Base-by-base conservation (phyloP, 2,797 vertebrate species). In the Siniperca obscura region DNA sequence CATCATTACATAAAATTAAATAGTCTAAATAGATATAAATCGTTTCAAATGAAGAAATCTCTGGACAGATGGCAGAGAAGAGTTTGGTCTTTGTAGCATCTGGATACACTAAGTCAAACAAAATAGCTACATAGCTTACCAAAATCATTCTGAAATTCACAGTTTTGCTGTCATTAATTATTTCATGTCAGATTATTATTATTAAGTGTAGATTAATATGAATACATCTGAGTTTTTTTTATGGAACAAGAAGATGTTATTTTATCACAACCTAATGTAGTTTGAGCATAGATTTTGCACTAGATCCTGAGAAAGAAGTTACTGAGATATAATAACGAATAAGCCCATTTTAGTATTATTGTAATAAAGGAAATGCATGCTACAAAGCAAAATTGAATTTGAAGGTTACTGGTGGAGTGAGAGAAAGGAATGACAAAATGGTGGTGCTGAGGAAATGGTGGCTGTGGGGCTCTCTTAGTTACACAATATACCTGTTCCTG, bases 381-480 rank as follows among this genome's bases (percentile, higher is more conserved):
- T 40, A 25, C 0, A 36, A 56, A 21, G 12, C 3, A 27, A 40
- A 25, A 14, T 4, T 5, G 3, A 2, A 17, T 59, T 8, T 70
- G 22, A 57, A 16, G 4, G 5, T 22, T 5, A 48, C 2, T 53
- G 7, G 7, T 17, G 42, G 22, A 64, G 10, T 36, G 25, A n/a
- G 38, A 67, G 21, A 55, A 2, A 22, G 40, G 1, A 72, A 5
- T 0, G 11, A n/a, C 74, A 80, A 88, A 68, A 84, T 80, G 78
- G 72, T 73, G 53, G 53, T 5, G 1, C 42, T 65, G 7, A 84
- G 53, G 38, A 86, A 86, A 77, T 78, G 53, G 55, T 36, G 36
- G 16, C 27, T 38, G 12, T 10, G 7, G 56, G 6, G 4, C 2
- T 50, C 3, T 21, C 38, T n/a, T 12, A 5, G 67, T 73, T 59